These are phyloP conservation scores for Antheraea yamamai DNA, from an alignment of 2,888 invertebrate species.

Conservation along the genomic window DNA sequence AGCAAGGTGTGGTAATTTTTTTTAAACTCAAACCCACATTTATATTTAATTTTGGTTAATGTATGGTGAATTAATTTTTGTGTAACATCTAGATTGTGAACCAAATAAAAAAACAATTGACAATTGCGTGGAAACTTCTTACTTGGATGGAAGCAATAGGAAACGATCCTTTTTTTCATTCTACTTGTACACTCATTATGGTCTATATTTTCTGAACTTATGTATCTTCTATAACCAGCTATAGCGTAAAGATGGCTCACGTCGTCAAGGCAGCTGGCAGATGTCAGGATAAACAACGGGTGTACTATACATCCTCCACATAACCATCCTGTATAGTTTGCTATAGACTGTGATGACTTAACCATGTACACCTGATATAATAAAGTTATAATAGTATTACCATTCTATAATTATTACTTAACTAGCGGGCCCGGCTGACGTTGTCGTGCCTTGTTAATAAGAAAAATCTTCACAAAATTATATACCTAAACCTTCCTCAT, in stretches of 20 bases:
- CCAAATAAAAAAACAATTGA: background rate
- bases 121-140: constrained; percentile 1
- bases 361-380: constrained; percentile 19
- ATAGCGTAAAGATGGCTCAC: constrained; percentile 35
- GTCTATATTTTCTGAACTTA: constrained; percentile 27
- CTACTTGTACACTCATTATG: constrained; percentile 31
- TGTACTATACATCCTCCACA: constrained; percentile 33
- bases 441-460: no score
- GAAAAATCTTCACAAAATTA: no score
- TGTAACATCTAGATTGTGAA: no score
- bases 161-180: constrained; percentile 34
- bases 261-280: constrained; percentile 36
- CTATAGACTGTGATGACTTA: constrained; percentile 18
- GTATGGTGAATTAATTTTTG: no score
- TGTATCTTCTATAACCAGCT: constrained; percentile 38
- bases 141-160: constrained; percentile 42
- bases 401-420: no score
- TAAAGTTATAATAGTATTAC: background rate
- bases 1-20: no score
- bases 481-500: no score
- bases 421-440: no score
- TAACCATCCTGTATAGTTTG: constrained; percentile 28
- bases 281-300: constrained; percentile 30
- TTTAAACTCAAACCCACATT: no score
- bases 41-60: no score